A percentile compares a stretch with the other conserved stretches of the same genome.
Evolutionary conservation across 1,140 invertebrate species (phyloP).

Genomic region (Penaeus japonicus): DNA sequence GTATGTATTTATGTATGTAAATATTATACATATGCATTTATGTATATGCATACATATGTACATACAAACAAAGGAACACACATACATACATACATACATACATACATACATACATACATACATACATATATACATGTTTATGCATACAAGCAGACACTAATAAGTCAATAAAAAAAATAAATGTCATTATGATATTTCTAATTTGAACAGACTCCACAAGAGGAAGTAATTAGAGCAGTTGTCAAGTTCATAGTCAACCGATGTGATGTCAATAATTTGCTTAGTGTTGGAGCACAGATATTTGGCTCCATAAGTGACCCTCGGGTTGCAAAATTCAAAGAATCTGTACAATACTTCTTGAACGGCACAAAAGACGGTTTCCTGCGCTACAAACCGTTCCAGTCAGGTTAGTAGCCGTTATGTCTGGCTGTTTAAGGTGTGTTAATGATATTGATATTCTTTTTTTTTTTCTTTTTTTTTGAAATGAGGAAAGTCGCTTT

Average conservation of each 20-base stretch:
- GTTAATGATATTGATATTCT: too few species aligned
- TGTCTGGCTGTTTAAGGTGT: neutral
- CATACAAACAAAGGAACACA: too few species aligned
- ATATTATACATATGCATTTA: too few species aligned
- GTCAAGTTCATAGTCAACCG: conserved; percentile 79
- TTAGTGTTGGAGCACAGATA: conserved; percentile 76
- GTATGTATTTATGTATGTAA: too few species aligned
- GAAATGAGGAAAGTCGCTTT: too few species aligned
- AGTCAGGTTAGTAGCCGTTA: conserved; percentile 25
- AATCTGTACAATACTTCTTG: conserved; percentile 86
- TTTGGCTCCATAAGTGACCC: conserved; percentile 75
- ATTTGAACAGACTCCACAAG: conserved; percentile 56
- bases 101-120: too few species aligned
- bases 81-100: too few species aligned
- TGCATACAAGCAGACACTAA: too few species aligned
- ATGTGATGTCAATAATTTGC: conserved; percentile 75
- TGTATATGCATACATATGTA: too few species aligned
- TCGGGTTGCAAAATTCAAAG: conserved; percentile 75
- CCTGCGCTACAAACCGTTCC: conserved; percentile 72
- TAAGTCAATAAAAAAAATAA: too few species aligned
- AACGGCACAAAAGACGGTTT: conserved; percentile 88
- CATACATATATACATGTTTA: too few species aligned
- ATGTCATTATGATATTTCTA: neutral
- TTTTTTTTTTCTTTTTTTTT: too few species aligned
- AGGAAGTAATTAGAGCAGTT: conserved; percentile 71